phyloP scores from a whole-genome alignment of 2,113 vertebrate species.

The Nothoprocta pentlandii region DNA sequence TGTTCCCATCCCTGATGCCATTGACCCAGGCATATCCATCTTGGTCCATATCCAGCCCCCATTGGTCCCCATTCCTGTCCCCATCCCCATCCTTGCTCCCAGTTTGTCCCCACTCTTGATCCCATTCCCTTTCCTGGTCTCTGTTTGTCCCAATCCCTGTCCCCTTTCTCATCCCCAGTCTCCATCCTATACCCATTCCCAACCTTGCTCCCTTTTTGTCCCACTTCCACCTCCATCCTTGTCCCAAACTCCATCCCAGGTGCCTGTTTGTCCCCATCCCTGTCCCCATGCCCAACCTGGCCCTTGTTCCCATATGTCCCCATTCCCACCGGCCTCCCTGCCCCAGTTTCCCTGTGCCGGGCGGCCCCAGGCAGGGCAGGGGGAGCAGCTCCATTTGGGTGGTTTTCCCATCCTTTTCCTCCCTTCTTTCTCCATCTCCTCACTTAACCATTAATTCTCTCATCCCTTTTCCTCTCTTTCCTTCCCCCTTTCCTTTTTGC shows the following conservation, averaged over 20 bases:
- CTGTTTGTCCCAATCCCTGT: not conserved
- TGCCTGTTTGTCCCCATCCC: not conserved
- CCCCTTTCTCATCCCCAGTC: no score
- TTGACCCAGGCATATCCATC: no score
- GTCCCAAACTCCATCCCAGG: not conserved
- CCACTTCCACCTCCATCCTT: no score
- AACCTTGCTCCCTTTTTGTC: no score
- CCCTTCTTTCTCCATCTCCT: not conserved
- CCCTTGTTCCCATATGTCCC: not conserved
- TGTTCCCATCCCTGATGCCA: no score
- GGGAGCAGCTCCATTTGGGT: not conserved
- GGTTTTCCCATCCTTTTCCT: not conserved
- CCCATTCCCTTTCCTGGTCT: not conserved
- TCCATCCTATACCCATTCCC: no score
- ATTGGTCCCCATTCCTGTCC: no score
- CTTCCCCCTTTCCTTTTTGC: not conserved
- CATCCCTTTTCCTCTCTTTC: not conserved
- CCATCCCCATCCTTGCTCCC: no score
- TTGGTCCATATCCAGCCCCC: no score
- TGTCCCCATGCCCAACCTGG: not conserved
- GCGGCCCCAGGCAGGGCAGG: no score
- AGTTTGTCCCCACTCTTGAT: not conserved
- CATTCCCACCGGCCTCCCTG: not conserved
- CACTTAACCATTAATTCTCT: no score
- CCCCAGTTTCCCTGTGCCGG: not conserved